Evolutionary conservation across 2,888 invertebrate genomes (phyloP), one percentile per base, ranked within the genome.

Genomic region (Scaeva pyrastri): DNA sequence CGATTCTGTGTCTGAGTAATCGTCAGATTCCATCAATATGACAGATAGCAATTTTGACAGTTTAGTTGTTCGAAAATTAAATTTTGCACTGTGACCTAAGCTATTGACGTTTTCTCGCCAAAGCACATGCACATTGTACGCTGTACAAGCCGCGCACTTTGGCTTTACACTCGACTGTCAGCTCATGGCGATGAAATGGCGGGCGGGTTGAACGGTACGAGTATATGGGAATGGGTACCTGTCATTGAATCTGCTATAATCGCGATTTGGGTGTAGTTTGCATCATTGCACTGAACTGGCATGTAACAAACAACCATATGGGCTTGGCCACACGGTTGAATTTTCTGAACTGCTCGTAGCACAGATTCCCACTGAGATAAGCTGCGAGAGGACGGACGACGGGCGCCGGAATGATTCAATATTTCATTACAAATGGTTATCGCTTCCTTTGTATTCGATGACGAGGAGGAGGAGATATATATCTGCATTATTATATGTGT

Each of bases 361-460:
- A 70, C 64, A 84, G 86, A 82, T 86, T 62, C 62, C 23, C 21
- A 21, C 8, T 36, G 45, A 43, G 86, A 86, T 81, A 86, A 58
- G 8, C 68, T 52, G 23, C 10, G 45, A 26, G 76, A 55, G 58
- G 72, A 72, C 48, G 68, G 72, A 66, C 62, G 36, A 31, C 7
- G 31, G 31, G 21, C 7, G n/a, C n/a, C n/a, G 14, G 52, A 55
- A 77, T 73, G 81, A 86, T 82, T 78, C 81, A 74, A 74, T 86
- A 86, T 82, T 86, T 86, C 78, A 81, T 41, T 82, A 55, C 73
- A 86, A 82, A 86, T 21, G 70, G 86, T 78, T 82, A 86, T 86
- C 71, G 81, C 39, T 81, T 86, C 86, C 86, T 81, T 58, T 74
- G 58, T 72, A 50, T 56, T 7, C 31, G n/a, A 31, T 31, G 2